Base-by-base conservation (phyloP, 2,797 vertebrate genomes). In the Coluber constrictor region DNA sequence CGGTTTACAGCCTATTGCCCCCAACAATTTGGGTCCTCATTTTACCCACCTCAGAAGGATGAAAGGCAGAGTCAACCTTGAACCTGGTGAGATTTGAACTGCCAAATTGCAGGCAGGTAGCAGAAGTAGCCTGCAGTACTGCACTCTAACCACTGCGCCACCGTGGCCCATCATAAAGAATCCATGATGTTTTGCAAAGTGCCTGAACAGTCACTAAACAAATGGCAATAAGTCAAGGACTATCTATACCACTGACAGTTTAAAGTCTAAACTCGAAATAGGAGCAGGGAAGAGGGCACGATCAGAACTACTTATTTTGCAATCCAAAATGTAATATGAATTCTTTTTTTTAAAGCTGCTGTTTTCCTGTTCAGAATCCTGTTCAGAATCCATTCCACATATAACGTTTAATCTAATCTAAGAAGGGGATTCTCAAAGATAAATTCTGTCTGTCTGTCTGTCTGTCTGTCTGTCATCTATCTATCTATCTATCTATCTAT, bases 181-280 rank as follows among this genome's bases (percentile, higher is more conserved):
- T 74, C 18, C 3, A 37, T 32, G 66, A 74, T 37, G 66, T 37
- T 51, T 74, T 18, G 66, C n/a, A n/a, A 37, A 37, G 66, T 3
- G n/a, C 7, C n/a, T 74, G 66, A 74, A 74, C 16, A 74, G n/a
- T 74, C 66, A n/a, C 15, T 70, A 70, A 70, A 32, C 5, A 70
- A 70, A 74, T 37, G 32, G 16, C 13, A 74, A 3, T 37, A 74
- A 74, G 70, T 37, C 7, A 0, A 74, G 70, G 70, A 37, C n/a
- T 74, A 37, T 74, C 32, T 37, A 70, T 95, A 91, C 29, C 83
- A 87, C 88, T 94, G 91, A 60, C 25, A 74, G 7, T 90, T 89
- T 20, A 94, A 95, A 90, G 92, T 86, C 10, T 90, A 43, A 89
- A 18, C 11, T 60, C 4, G 18, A 60, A 63, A 20, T 16, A 25